These are phyloP conservation scores for Agelaius tricolor DNA, from an alignment of 2,113 vertebrate genomes.

Conservation along the genomic window DNA sequence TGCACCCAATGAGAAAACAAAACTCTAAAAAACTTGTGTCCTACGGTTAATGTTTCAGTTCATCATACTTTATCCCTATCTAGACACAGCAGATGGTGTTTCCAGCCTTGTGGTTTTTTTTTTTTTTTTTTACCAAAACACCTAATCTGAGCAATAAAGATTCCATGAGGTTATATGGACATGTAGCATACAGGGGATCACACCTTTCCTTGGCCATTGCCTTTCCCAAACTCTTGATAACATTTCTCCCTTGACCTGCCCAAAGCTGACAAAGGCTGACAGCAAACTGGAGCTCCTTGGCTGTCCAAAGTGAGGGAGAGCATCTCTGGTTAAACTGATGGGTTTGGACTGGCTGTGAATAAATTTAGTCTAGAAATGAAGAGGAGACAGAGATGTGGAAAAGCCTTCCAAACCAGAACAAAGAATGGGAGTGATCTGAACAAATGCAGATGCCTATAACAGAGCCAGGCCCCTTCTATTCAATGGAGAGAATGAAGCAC, in stretches of 20 bases:
- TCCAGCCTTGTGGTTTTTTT: fast-evolving
- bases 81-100: not conserved
- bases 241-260: not conserved
- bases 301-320: not conserved
- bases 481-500: conserved; percentile 3
- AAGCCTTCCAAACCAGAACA: not conserved
- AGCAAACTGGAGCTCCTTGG: not conserved
- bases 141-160: not conserved
- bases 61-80: not conserved
- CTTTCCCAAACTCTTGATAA: not conserved
- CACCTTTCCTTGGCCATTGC: not conserved
- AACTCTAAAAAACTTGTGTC: not conserved
- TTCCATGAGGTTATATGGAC: not conserved
- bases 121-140: not conserved
- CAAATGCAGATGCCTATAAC: conserved; percentile 17
- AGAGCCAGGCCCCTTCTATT: not conserved
- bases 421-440: not conserved
- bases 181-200: not conserved
- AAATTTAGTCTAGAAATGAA: not conserved
- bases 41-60: fast-evolving
- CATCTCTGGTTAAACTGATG: not conserved
- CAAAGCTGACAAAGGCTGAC: not conserved
- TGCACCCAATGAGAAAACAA: not conserved
- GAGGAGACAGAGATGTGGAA: not conserved
- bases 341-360: not conserved